phyloP scores from a whole-genome alignment of 2,797 vertebrate species.

The Peromyscus melanophrys region DNA sequence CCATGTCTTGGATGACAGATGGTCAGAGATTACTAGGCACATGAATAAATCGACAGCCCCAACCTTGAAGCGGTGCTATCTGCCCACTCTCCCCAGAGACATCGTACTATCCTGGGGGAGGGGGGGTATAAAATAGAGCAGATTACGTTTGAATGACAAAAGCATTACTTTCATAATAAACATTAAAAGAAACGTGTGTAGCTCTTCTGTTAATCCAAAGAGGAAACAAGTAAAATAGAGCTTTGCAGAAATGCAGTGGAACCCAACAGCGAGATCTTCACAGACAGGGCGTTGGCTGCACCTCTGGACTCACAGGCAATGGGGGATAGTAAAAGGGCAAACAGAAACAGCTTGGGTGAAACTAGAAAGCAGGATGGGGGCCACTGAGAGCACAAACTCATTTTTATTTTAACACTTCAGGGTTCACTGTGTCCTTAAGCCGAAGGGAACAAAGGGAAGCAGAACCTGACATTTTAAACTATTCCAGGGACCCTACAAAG shows the following conservation, averaged over 20 bases:
- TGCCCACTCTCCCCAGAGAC: neutral
- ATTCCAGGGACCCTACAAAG: neutral
- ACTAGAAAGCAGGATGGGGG: neutral
- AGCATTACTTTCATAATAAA: slow-evolving; percentile 34
- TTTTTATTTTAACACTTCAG: slow-evolving; percentile 2
- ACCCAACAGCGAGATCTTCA: neutral
- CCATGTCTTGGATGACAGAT: neutral
- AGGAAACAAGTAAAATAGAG: neutral
- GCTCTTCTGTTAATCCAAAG: neutral
- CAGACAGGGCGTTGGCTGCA: neutral
- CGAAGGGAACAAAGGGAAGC: slow-evolving; percentile 7
- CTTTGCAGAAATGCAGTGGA: neutral
- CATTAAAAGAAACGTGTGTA: neutral
- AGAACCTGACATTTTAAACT: neutral
- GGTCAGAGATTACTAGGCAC: neutral
- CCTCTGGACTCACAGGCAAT: slow-evolving; percentile 1
- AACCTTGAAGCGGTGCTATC: neutral
- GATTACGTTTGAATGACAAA: slow-evolving; percentile 41
- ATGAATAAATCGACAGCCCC: neutral
- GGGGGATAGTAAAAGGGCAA: neutral
- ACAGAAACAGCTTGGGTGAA: neutral
- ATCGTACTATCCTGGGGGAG: neutral
- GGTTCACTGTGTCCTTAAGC: neutral
- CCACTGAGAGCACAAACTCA: neutral
- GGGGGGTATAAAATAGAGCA: neutral